Conservation (phyloP, 1,140 invertebrate genomes). For the Chelonus insularis region DNA sequence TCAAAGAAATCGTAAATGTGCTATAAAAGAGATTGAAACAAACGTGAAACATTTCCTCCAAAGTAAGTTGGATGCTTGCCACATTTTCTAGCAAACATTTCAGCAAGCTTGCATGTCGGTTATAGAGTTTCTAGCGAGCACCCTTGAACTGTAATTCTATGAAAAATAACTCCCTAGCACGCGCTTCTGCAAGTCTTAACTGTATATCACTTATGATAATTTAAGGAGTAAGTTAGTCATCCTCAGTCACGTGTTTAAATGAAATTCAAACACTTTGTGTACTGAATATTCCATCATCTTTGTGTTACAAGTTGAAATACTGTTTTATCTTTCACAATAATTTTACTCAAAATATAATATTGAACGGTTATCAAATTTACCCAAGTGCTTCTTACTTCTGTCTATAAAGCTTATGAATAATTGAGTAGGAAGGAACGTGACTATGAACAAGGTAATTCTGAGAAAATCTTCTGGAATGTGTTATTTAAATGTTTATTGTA, state of each 20-base stretch:
- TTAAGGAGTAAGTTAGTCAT: background rate
- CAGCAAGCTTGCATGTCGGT: background rate
- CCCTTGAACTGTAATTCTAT: background rate
- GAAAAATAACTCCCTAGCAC: background rate
- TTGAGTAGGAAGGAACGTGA: background rate
- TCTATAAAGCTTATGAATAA: too few species aligned
- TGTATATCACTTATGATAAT: constrained; percentile 18
- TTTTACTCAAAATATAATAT: too few species aligned
- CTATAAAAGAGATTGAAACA: background rate
- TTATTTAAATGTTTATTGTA: constrained; percentile 33
- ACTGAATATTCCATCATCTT: too few species aligned
- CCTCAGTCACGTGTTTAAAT: background rate
- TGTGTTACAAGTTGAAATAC: too few species aligned
- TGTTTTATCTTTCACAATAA: too few species aligned
- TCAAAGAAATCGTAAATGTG: background rate
- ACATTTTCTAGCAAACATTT: constrained; percentile 14
- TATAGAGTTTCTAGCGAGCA: background rate
- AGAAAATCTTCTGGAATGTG: background rate
- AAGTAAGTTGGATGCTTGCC: constrained; percentile 21
- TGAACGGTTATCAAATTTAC: too few species aligned
- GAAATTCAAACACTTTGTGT: background rate
- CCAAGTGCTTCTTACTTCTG: too few species aligned
- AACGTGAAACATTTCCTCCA: background rate
- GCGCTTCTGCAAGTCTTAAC: background rate
- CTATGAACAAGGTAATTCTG: background rate